Base-by-base conservation (phyloP, 2,797 vertebrate genomes). In the Oreortyx pictus region DNA sequence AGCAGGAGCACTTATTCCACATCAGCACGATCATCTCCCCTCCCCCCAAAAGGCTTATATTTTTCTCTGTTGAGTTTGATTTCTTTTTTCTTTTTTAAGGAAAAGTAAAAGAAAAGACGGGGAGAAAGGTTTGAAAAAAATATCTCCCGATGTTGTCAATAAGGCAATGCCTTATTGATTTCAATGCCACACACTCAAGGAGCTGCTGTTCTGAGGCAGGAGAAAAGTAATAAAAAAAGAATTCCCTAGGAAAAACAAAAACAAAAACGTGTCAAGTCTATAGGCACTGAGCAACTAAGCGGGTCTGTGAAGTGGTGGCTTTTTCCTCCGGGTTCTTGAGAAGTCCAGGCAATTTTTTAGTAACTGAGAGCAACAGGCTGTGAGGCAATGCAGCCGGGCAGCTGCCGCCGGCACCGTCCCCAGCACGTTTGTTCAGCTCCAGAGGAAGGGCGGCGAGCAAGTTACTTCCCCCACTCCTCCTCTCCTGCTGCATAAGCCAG, bases 1-100 rank as follows among this genome's bases (percentile, higher is more conserved):
- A 97, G 96, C 98, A 98, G 96, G 98, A 98, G 95, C 98, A 98
- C 98, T 97, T 97, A 96, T 94, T 98, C 98, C 98, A 97, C 96
- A 98, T 97, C 95, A 96, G 83, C 84, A 97, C 90, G 88, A 97
- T 96, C 99, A 99, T 99, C 98, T 98, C 99, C 96, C 95, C 88
- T 91, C 96, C 90, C 91, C 96, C 96, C 61, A 61, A 89, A 86
- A 92, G 72, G 84, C 79, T 35, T 85, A 35, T 72, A 3, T 49
- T 61, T 72, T 54, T 47, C 39, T 43, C 9, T 12, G 5, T 7
- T 1, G 7, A 4, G 44, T 41, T 64, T 12, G 50, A 18, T 7
- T 46, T n/a, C 7, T 22, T n/a, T 31, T 25, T 18, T 62, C 33
- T 80, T 56, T n/a, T 71, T 64, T 57, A 65, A 89, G 7, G 44